phyloP scores from a whole-genome alignment of 1,140 invertebrate species.

The Orussus abietinus region DNA sequence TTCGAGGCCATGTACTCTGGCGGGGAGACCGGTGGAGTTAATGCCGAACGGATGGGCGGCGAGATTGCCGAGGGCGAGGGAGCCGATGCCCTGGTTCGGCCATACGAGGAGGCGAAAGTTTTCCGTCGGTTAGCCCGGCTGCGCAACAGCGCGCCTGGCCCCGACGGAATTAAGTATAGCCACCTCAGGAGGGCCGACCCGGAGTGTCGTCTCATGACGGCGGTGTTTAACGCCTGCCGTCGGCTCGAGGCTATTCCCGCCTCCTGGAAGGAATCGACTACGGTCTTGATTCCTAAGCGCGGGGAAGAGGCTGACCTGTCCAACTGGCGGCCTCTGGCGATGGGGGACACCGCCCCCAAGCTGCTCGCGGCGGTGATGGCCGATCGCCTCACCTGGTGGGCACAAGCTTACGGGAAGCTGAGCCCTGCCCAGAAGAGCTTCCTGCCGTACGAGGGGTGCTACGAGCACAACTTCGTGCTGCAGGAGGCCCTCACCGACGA shows the following conservation, averaged over 20 bases:
- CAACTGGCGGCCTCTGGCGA: no score
- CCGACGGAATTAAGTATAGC: background rate
- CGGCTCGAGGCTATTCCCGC: background rate
- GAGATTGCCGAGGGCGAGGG: background rate
- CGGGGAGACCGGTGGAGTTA: background rate
- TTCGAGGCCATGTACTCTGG: background rate
- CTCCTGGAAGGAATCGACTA: no score
- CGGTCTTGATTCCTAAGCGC: no score
- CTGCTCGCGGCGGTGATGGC: conserved; percentile 6
- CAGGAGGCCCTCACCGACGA: conserved; percentile 25
- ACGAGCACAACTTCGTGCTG: conserved; percentile 42
- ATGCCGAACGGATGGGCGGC: background rate
- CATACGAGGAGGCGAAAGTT: background rate
- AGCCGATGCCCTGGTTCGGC: background rate
- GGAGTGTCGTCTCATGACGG: background rate
- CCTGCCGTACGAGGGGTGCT: conserved; percentile 32
- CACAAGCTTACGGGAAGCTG: conserved; percentile 13
- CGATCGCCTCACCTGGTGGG: conserved; percentile 20
- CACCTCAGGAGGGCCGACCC: background rate
- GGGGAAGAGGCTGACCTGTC: no score
- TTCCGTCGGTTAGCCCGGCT: background rate
- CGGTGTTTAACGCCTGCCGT: background rate
- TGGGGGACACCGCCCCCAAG: no score
- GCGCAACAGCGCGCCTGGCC: background rate
- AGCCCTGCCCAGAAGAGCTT: conserved; percentile 34